Base-by-base conservation (phyloP, 2,797 vertebrate species). In the Sebastes alutus region DNA sequence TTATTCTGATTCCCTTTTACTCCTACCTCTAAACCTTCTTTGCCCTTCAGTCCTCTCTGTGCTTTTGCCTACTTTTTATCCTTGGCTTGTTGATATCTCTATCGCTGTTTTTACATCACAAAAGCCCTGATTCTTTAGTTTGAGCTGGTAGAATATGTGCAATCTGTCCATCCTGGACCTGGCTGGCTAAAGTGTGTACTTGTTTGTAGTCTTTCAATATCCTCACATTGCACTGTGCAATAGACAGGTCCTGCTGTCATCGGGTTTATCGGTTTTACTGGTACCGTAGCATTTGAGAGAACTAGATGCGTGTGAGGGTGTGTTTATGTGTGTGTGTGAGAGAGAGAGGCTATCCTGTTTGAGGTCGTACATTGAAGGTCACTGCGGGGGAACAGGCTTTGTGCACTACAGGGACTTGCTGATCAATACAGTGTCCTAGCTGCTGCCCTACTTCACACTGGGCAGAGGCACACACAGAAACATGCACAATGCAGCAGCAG, bases 381-480 rank as follows among this genome's bases (percentile, higher is more conserved):
- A 88, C 70, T 74, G 81, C 69, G 1, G 70, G 82, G 75, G 77
- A 82, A 61, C 83, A 55, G 78, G 38, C 82, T 79, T 73, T 75
- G 76, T 80, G 80, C 79, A 78, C 81, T 56, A 75, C 75, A 83
- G 84, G 62, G 78, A 78, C 77, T 62, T 66, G 62, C 68, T 71
- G 88, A 93, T 94, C 93, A 81, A 94, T 93, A 82, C 78, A n/a
- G 66, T 92, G 91, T 90, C 81, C 90, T 65, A 73, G 84, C 85
- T 59, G 74, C 83, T 88, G 93, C 75, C 91, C 91, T 83, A 92
- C 72, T 91, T 92, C 81, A 86, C 71, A 61, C 75, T 70, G 72
- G 14, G 56, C 32, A 75, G 42, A 25, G 58, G 46, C 58, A 65
- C 72, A 65, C 60, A 80, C 5, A 30, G 23, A 68, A 20, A 63